Evolutionary conservation across 2,888 invertebrate species (phyloP), one percentile per base, ranked within the genome.

Genomic region (Macrosiphum euphorbiae): DNA sequence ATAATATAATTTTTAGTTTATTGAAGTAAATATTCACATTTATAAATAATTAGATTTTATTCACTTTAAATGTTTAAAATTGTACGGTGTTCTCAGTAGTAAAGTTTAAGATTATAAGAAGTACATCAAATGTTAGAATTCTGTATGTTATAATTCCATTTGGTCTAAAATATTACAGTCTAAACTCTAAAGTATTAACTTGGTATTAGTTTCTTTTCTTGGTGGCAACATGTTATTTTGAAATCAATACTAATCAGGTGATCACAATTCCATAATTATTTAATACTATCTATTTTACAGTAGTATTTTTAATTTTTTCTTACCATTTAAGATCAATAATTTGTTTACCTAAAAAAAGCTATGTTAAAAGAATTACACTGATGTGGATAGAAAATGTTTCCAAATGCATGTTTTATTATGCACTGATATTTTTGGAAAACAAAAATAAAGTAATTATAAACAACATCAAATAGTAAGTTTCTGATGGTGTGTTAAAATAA

Each of bases 401-500:
- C 4, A 85, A 58, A 93, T 61, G 85, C 50, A 93, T 89, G 88
- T n/a, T 41, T 58, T 90, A 89, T 58, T 55, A 50, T 55, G 24
- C 52, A 3, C n/a, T 52, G 44, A 67, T n/a, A 16, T 61, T 89
- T 35, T 10, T 44, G 44, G 16, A 52, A 92, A 35, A 52, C 41
- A 55, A 41, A 55, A 88, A 55, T 24, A 55, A n/a, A 52, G n/a
- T 88, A 52, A 55, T 52, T 78, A 20, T 35, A 84, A 84, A 58
- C 50, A 35, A 85, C 41, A 85, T 93, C 1, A 85, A 89, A 50
- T 93, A 89, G 44, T 88, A 90, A 86, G 94, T 94, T 94, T 94
- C 94, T 94, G 94, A 94, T 94, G 90, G 41, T 94, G 94, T 94
- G 78, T 92, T 88, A 86, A 90, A 94, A 90, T 93, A 41, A 61